A percentile compares a stretch with the other conserved stretches of the same genome.
Conservation (phyloP, 2,797 vertebrate genomes). For the Gymnothorax reevesii region DNA sequence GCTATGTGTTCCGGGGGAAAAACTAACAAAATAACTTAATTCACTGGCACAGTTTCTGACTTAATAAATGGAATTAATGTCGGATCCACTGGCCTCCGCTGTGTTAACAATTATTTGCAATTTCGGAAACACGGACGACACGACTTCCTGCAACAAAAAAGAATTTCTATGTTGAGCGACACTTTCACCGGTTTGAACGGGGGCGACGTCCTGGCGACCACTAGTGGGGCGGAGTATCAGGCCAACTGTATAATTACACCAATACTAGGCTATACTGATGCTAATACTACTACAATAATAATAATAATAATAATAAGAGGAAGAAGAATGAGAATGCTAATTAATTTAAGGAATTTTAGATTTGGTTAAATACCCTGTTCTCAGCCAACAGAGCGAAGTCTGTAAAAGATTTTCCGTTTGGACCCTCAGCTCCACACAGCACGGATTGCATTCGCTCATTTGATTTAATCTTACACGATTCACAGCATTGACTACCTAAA, state of each 20-base stretch:
- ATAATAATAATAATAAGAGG: background rate
- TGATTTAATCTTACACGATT: background rate
- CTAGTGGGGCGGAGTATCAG: slow-evolving; percentile 55
- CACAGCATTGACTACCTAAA: too few species aligned
- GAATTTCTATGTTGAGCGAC: background rate
- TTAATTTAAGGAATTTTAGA: too few species aligned
- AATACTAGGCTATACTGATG: background rate
- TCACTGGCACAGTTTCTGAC: background rate
- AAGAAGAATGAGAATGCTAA: too few species aligned
- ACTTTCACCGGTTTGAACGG: background rate
- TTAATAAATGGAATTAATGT: background rate
- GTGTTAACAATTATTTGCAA: background rate
- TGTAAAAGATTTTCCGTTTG: background rate
- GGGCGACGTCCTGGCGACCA: background rate
- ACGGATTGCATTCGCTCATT: background rate
- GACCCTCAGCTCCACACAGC: too few species aligned
- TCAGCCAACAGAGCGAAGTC: background rate
- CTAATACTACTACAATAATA: background rate
- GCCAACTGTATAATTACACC: background rate
- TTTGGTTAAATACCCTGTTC: background rate
- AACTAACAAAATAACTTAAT: too few species aligned
- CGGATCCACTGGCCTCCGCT: background rate
- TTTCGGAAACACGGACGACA: background rate
- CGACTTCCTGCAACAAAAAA: slow-evolving; percentile 66
- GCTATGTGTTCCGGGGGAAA: background rate